Conservation (phyloP, 2,888 invertebrate genomes). For the Elysia crispata region DNA sequence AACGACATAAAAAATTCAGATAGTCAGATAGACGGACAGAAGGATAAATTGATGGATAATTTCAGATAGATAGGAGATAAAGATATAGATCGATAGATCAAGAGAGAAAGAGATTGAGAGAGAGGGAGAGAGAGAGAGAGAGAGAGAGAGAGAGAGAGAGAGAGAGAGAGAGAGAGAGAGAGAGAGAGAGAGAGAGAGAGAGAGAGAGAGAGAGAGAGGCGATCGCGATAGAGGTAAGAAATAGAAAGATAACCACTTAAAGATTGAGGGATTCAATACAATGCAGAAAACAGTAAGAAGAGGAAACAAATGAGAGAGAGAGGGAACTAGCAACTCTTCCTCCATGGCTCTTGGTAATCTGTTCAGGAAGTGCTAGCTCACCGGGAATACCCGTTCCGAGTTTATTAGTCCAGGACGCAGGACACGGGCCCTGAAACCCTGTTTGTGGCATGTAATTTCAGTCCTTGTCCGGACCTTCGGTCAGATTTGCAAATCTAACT, state of each 20-base stretch:
- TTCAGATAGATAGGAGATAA: not conserved
- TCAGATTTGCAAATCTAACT: not conserved
- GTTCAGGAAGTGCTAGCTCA: no score
- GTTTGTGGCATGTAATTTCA: no score
- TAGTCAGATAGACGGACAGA: slow-evolving; percentile 1
- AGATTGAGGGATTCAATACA: not conserved
- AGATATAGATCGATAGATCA: not conserved
- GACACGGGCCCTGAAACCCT: no score
- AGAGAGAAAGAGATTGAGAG: slow-evolving; percentile 1
- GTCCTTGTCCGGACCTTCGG: no score
- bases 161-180: not conserved
- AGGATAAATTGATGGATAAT: not conserved
- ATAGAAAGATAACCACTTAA: not conserved
- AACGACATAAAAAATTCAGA: not conserved
- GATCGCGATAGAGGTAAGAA: not conserved
- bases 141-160: not conserved
- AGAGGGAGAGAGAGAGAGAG: not conserved
- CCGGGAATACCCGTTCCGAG: no score
- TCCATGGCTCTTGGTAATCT: no score
- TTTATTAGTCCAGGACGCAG: no score
- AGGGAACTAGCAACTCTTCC: no score
- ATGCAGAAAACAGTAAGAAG: not conserved
- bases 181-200: not conserved
- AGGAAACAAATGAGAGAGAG: no score
- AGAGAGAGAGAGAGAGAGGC: not conserved